phyloP scores from a whole-genome alignment of 2,888 invertebrate genomes.

The Lepas anatifera region DNA sequence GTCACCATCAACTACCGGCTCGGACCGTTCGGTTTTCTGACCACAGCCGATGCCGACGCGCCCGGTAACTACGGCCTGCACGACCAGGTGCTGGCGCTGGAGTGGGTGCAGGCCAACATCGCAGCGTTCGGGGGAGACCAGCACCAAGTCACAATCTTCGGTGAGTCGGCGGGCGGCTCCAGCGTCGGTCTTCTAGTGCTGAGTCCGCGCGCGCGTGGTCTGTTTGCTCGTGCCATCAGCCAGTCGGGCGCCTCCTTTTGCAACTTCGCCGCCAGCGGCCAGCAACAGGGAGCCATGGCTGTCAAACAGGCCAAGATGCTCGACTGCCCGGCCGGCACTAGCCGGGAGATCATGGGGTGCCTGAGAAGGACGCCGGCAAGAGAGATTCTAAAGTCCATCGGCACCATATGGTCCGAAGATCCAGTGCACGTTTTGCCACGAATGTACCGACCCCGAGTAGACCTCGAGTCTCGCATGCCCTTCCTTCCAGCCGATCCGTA shows the following conservation, averaged over 20 bases:
- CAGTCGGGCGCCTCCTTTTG: constrained; percentile 11
- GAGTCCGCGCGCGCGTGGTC: constrained; percentile 13
- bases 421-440: too few species aligned
- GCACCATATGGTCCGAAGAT: background rate
- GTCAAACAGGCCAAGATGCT: constrained; percentile 49
- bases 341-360: constrained; percentile 62
- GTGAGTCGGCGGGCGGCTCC: constrained; percentile 18
- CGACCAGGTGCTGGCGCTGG: constrained; percentile 16
- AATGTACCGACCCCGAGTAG: background rate
- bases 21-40: constrained; percentile 22
- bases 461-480: constrained; percentile 31
- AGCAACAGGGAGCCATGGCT: constrained; percentile 52
- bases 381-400: constrained; percentile 43
- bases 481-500: constrained; percentile 12
- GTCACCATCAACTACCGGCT: constrained; percentile 25
- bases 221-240: constrained; percentile 13
- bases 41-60: constrained; percentile 13
- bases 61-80: constrained; percentile 19
- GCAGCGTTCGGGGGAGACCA: constrained; percentile 15
- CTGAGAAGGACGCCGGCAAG: constrained; percentile 83
- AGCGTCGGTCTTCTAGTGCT: constrained; percentile 13
- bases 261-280: background rate
- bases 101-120: constrained; percentile 17
- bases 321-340: constrained; percentile 28
- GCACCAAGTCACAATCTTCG: constrained; percentile 15